phyloP scores from a whole-genome alignment of 2,888 invertebrate species.

The Luffia ferchaultella region DNA sequence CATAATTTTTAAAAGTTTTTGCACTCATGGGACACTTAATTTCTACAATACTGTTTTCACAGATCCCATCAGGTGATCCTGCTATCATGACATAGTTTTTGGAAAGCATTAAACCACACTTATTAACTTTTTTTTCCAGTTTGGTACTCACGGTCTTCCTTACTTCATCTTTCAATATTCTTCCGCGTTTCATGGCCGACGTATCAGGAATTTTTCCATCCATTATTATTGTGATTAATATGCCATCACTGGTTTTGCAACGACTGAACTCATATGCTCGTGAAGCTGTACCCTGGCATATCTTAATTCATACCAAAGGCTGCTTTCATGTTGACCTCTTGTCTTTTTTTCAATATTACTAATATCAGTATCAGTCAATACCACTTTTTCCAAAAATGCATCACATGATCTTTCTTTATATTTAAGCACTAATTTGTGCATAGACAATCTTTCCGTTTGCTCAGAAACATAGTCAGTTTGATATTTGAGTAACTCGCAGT shows the following conservation, averaged over 20 bases:
- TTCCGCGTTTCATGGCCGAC: slow-evolving; percentile 11
- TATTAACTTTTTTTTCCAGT: slow-evolving; percentile 15
- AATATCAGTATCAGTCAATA: slow-evolving; percentile 6
- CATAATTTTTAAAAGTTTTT: slow-evolving; percentile 15
- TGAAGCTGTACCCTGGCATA: slow-evolving; percentile 26
- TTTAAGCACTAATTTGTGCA: slow-evolving; percentile 14
- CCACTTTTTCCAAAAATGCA: slow-evolving; percentile 12
- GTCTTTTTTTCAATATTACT: slow-evolving; percentile 11
- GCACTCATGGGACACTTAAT: slow-evolving; percentile 16
- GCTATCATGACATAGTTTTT: slow-evolving; percentile 19
- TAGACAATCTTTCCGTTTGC: slow-evolving; percentile 9
- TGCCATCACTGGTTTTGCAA: slow-evolving; percentile 20
- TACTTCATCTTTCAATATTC: slow-evolving; percentile 12
- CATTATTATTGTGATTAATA: slow-evolving; percentile 16
- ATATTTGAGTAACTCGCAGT: too few relatives aligned
- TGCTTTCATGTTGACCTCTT: slow-evolving; percentile 13
- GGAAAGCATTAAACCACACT: slow-evolving; percentile 16
- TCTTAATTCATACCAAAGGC: slow-evolving; percentile 23
- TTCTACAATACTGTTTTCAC: slow-evolving; percentile 14
- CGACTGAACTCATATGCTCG: slow-evolving; percentile 21
- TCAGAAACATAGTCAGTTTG: slow-evolving; percentile 14
- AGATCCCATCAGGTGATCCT: slow-evolving; percentile 22
- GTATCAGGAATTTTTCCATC: slow-evolving; percentile 18
- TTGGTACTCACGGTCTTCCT: slow-evolving; percentile 13
- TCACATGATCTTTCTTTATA: slow-evolving; percentile 15